phyloP scores from a whole-genome alignment of 1,140 invertebrate species.

The Drosophila lacteicornis region DNA sequence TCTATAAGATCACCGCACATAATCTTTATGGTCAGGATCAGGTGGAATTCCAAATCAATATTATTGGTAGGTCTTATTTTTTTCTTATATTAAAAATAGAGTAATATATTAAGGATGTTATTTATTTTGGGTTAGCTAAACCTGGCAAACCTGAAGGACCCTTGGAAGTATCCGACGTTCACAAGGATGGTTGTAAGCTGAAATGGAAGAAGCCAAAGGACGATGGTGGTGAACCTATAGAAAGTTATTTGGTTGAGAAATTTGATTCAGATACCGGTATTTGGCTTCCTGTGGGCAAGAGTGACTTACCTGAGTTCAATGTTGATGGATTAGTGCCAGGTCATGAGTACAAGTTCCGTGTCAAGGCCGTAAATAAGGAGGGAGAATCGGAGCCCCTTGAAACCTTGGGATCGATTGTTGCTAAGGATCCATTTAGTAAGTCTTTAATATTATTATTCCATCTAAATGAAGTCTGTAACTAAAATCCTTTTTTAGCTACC shows the following conservation, averaged over 20 bases:
- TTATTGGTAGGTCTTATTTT: constrained; percentile 90
- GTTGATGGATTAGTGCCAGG: constrained; percentile 95
- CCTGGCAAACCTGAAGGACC: constrained; percentile 97
- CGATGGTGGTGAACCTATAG: constrained; percentile 98
- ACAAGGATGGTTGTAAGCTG: constrained; percentile 97
- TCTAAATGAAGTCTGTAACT: neutral
- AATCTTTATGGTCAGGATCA: constrained; percentile 95
- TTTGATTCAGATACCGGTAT: constrained; percentile 95
- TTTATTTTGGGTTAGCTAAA: constrained; percentile 88
- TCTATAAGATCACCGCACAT: constrained; percentile 93
- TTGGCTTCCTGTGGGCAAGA: constrained; percentile 95
- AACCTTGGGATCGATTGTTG: constrained; percentile 95
- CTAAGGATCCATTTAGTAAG: constrained; percentile 96
- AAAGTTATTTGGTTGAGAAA: constrained; percentile 98
- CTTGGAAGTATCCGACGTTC: constrained; percentile 96
- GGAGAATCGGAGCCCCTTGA: constrained; percentile 98
- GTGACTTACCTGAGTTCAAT: constrained; percentile 92
- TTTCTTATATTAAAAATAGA: constrained; percentile 35
- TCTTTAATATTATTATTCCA: neutral
- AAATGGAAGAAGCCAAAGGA: constrained; percentile 99
- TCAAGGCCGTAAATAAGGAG: constrained; percentile 98
- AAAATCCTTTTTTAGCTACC: constrained; percentile 85
- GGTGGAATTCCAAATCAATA: constrained; percentile 95
- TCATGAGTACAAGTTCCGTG: constrained; percentile 99
- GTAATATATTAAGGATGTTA: constrained; percentile 7